Base-by-base conservation (phyloP, 1,140 invertebrate species). In the Drosophila willistoni region DNA sequence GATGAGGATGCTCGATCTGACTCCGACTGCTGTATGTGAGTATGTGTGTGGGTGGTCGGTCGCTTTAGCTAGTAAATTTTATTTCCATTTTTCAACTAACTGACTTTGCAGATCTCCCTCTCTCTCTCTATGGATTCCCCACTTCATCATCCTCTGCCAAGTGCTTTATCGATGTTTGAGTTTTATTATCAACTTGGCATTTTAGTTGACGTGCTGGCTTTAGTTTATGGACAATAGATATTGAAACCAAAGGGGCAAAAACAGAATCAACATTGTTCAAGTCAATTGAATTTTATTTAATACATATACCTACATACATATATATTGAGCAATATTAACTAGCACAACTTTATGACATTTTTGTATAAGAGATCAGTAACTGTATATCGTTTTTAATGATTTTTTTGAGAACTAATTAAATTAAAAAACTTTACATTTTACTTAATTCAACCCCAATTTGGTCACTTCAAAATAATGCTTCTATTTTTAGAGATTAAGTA, bases 141-240 rank as follows among this genome's bases (percentile, higher is more conserved):
- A 60, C 60, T 69, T 62, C 67, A 51, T 33, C 60, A 56, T 80
- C 55, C 51, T 51, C 17, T 19, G 1, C 44, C 44, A 22, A 66
- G 64, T 77, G 73, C 81, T 73, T 63, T 77, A 69, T 84, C 75
- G 79, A 82, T 51, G 44, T 86, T 86, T 86, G 72, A 75, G 70
- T 78, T 85, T 85, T 83, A 89, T 89, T 87, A 89, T 87, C 83
- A 89, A 79, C 84, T 79, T 87, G 83, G 83, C 83, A 87, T 87
- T 87, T 87, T 80, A 87, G 84, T 87, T 87, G 79, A 87, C 87
- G 87, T 87, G 79, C 81, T 83, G 79, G 72, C 76, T 36, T 87
- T 73, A 71, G 76, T 87, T 87, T 86, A 86, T 79, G 79, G 69
- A 61, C 54, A 59, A 59, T 36, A 13, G 29, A 36, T 59, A 10